Percentiles rank a stretch among this genome's conserved stretches.
Conservation (phyloP, 1,140 invertebrate genomes). For the Neodiprion lecontei region DNA sequence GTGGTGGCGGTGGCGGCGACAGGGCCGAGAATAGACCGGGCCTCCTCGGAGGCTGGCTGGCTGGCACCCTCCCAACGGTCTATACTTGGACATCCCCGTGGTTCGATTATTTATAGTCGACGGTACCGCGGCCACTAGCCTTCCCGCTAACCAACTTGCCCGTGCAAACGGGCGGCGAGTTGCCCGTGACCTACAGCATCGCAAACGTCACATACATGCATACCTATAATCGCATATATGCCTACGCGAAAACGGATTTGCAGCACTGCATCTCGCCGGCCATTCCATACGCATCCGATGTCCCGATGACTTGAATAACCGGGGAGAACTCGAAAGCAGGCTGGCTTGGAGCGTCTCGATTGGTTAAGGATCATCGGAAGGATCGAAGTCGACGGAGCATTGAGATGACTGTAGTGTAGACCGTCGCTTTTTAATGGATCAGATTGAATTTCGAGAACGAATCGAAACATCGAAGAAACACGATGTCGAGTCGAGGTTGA, state of each 20-base stretch:
- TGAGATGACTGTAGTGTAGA: no score
- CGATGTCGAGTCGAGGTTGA: no score
- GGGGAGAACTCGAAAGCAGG: no score
- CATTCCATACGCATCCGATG: no score
- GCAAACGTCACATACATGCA: neutral
- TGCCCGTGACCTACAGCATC: constrained; percentile 61
- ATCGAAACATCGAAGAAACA: no score
- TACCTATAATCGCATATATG: constrained; percentile 3
- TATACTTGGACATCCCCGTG: constrained; percentile 75
- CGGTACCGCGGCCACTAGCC: constrained; percentile 64
- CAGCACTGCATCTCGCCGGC: neutral
- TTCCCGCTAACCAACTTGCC: constrained; percentile 61
- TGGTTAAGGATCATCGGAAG: no score
- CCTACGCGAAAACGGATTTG: neutral
- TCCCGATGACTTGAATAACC: no score
- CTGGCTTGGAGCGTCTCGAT: no score
- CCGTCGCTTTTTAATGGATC: no score
- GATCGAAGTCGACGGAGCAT: no score
- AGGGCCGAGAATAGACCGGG: constrained; percentile 61
- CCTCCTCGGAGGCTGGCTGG: constrained; percentile 63
- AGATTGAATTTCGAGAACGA: no score
- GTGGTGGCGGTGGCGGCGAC: constrained; percentile 44
- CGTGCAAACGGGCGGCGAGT: constrained; percentile 44
- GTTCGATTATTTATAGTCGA: constrained; percentile 66
- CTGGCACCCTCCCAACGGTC: constrained; percentile 71